These are phyloP conservation scores for Tragulus kanchil DNA, from an alignment of 2,113 vertebrate genomes.

Conservation along the genomic window DNA sequence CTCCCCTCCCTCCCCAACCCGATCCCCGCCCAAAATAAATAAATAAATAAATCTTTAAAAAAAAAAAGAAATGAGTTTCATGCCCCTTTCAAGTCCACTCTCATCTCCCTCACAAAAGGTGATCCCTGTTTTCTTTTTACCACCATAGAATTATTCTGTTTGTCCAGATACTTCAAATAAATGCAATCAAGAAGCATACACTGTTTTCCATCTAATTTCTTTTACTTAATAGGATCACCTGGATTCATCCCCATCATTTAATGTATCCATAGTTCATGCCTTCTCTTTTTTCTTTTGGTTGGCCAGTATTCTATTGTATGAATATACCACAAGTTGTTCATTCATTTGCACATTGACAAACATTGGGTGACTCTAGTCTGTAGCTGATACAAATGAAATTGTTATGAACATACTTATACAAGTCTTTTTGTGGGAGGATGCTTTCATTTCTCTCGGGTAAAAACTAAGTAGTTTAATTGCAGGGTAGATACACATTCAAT, in stretches of 20 bases:
- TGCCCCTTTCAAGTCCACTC: background rate
- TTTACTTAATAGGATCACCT: background rate
- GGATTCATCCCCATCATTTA: background rate
- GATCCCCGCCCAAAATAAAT: too few species aligned
- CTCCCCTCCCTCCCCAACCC: too few species aligned
- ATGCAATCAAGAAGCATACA: background rate
- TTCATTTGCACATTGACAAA: background rate
- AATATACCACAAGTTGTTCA: background rate
- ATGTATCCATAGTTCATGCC: background rate
- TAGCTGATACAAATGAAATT: background rate
- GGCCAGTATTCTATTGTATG: background rate
- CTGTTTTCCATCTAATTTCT: constrained; percentile 11
- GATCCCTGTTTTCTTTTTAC: background rate
- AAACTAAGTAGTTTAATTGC: constrained; percentile 38
- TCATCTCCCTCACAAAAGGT: background rate
- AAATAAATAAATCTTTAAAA: too few species aligned
- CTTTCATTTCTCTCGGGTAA: constrained; percentile 20
- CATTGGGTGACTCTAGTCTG: background rate
- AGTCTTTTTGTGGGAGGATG: background rate
- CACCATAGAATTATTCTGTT: background rate
- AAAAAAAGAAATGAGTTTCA: background rate
- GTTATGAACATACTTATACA: background rate
- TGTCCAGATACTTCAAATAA: background rate
- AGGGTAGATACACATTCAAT: background rate
- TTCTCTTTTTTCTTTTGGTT: background rate